Conservation (phyloP, 1,140 invertebrate species). For the Nasonia vitripennis region DNA sequence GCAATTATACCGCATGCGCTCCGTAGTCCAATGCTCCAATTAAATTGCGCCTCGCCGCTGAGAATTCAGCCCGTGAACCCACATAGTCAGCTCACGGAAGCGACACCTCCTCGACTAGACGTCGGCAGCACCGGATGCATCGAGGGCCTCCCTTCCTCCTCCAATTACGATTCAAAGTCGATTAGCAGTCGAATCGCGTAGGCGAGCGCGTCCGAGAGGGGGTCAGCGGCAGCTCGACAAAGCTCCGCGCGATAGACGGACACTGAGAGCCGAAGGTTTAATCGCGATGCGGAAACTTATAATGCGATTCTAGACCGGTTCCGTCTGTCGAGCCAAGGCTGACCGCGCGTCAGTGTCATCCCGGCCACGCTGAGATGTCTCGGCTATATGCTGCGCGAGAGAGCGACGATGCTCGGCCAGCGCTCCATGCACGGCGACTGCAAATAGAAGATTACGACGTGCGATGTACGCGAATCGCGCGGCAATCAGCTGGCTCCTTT, state of each 20-base stretch:
- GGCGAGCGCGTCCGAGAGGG: slow-evolving; percentile 48
- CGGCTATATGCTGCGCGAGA: not conserved
- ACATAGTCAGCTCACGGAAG: slow-evolving; percentile 47
- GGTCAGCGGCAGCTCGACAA: not conserved
- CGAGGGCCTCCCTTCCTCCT: slow-evolving; percentile 45
- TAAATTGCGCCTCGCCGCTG: not conserved
- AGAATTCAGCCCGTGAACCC: not conserved
- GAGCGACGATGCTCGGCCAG: not conserved
- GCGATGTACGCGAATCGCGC: slow-evolving; percentile 26
- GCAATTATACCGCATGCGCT: no score
- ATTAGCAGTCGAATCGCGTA: slow-evolving; percentile 66
- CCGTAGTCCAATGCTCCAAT: slow-evolving; percentile 8
- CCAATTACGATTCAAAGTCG: slow-evolving; percentile 63
- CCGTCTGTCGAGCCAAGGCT: slow-evolving; percentile 46
- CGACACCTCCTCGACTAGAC: slow-evolving; percentile 47
- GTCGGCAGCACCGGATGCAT: slow-evolving; percentile 54
- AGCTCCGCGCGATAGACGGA: not conserved
- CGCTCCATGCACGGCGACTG: slow-evolving; percentile 19
- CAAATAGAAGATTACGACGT: slow-evolving; percentile 40
- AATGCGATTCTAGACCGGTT: slow-evolving; percentile 60
- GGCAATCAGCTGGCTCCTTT: slow-evolving; percentile 20
- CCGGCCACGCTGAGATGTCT: slow-evolving; percentile 30
- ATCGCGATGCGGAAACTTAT: slow-evolving; percentile 59
- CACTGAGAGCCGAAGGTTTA: slow-evolving; percentile 43
- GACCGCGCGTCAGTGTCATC: slow-evolving; percentile 33